phyloP scores from a whole-genome alignment of 2,797 vertebrate genomes.

The Octomys mimax region DNA sequence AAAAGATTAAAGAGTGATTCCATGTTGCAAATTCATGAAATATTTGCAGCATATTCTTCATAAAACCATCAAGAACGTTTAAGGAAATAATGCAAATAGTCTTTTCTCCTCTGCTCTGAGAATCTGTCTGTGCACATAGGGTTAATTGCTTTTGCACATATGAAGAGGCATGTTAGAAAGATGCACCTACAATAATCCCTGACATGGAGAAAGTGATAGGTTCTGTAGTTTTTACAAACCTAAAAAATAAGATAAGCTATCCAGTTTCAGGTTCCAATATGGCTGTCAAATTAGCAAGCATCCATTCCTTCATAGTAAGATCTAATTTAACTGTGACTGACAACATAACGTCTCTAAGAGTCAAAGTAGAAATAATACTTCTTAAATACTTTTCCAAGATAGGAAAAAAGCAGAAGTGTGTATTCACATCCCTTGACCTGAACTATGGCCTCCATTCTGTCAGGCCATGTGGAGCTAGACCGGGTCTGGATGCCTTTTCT shows the following conservation, averaged over 20 bases:
- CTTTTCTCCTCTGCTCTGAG: neutral
- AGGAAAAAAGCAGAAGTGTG: rapidly evolving
- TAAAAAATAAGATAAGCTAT: neutral
- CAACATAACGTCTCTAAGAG: neutral
- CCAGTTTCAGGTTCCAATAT: neutral
- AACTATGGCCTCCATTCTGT: rapidly evolving
- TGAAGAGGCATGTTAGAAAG: neutral
- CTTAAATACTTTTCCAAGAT: neutral
- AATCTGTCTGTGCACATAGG: neutral
- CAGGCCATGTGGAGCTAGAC: rapidly evolving
- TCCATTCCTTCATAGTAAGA: neutral
- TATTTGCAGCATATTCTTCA: neutral
- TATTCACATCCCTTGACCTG: rapidly evolving
- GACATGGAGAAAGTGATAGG: neutral
- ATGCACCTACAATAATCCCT: neutral
- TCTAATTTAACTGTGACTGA: neutral
- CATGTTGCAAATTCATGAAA: neutral
- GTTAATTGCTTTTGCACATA: neutral
- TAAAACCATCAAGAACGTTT: neutral
- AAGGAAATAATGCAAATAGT: neutral
- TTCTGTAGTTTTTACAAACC: neutral
- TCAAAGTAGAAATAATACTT: neutral
- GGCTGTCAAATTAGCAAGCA: neutral
- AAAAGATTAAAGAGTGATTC: neutral
- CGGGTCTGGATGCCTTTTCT: neutral